Evolutionary conservation across 2,888 invertebrate species (phyloP).

Genomic region (Ophion obscuratus): DNA sequence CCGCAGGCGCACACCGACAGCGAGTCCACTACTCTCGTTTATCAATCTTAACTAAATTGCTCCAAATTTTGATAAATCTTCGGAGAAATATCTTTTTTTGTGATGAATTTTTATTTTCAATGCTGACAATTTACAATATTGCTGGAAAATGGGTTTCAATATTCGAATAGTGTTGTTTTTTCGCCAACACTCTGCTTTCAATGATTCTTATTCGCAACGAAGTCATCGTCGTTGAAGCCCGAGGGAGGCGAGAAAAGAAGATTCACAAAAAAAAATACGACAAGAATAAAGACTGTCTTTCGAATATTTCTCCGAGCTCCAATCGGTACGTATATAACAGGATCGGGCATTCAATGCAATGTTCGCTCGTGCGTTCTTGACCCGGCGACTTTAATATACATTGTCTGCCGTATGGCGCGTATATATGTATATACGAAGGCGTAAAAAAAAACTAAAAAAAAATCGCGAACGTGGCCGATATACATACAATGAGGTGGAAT

Average conservation of each 20-base stretch:
- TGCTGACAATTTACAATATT: not conserved
- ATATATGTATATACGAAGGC: conserved; percentile 54
- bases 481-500: conserved; percentile 81
- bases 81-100: too few relatives aligned
- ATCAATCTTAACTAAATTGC: too few relatives aligned
- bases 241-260: not conserved
- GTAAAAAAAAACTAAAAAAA: conserved; percentile 16
- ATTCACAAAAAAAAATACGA: not conserved
- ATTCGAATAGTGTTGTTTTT: not conserved
- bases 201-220: not conserved
- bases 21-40: too few relatives aligned
- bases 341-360: conserved; percentile 57
- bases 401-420: conserved; percentile 47
- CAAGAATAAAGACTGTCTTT: conserved; percentile 23
- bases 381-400: conserved; percentile 59
- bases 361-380: conserved; percentile 64
- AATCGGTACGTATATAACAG: conserved; percentile 55
- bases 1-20: too few relatives aligned
- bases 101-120: not conserved
- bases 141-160: not conserved
- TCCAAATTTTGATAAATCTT: too few relatives aligned
- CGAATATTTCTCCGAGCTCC: conserved; percentile 51
- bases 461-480: conserved; percentile 73
- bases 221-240: too few relatives aligned
- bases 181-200: not conserved